Conservation (phyloP, 2,888 invertebrate genomes). For the Drosophila rellima region DNA sequence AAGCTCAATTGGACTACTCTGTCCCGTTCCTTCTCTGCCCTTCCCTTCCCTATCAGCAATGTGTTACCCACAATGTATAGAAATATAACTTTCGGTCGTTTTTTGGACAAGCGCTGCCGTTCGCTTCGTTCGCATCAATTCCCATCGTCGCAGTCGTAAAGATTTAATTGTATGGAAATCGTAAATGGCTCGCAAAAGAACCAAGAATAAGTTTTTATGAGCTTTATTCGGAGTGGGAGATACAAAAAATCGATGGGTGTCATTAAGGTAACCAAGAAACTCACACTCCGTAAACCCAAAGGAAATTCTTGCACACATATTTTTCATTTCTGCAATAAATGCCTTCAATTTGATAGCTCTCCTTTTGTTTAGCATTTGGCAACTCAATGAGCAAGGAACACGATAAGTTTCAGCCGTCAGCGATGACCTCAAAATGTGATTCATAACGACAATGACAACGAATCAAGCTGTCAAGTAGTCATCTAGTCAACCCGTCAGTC, state of each 20-base stretch:
- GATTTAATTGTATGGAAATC: conserved; percentile 82
- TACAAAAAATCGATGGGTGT: conserved; percentile 54
- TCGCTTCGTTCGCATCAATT: conserved; percentile 52
- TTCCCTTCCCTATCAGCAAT: neutral
- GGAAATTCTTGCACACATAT: conserved; percentile 18
- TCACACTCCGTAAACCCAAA: neutral
- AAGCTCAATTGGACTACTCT: conserved; percentile 26
- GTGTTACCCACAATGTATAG: conserved; percentile 31
- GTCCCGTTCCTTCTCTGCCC: neutral
- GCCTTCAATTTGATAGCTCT: conserved; percentile 19
- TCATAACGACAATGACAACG: conserved; percentile 54
- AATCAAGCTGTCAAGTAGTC: conserved; percentile 31
- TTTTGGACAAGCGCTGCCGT: conserved; percentile 31
- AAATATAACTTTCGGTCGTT: conserved; percentile 42
- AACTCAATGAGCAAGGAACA: conserved; percentile 22
- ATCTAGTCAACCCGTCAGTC: conserved; percentile 12
- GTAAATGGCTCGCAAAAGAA: conserved; percentile 76
- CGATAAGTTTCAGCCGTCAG: conserved; percentile 25
- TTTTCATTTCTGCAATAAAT: conserved; percentile 22
- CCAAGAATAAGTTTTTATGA: conserved; percentile 66
- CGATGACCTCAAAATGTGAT: conserved; percentile 56
- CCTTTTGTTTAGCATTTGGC: conserved; percentile 9
- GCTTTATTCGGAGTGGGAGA: conserved; percentile 9
- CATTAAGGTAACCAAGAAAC: conserved; percentile 50
- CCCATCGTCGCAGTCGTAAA: conserved; percentile 68